These are phyloP conservation scores for Halesus radiatus DNA, from an alignment of 1,140 invertebrate species.

Conservation along the genomic window DNA sequence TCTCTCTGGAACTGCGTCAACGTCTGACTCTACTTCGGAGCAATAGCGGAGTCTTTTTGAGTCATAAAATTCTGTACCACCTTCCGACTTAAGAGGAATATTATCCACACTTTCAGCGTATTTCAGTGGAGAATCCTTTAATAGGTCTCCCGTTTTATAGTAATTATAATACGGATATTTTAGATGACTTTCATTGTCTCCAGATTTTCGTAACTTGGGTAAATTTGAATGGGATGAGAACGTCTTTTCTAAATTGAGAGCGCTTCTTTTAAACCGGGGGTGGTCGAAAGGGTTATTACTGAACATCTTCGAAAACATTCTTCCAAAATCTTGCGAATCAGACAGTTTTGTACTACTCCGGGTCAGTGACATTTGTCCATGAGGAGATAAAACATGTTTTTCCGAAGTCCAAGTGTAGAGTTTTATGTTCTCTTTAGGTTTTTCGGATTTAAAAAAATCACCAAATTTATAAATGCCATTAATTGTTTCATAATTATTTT, in stretches of 20 bases:
- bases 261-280: slow-evolving; percentile 44
- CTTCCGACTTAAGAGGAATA: slow-evolving; percentile 71
- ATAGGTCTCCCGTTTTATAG: slow-evolving; percentile 60
- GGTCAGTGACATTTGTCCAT: not conserved
- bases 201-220: slow-evolving; percentile 57
- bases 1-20: slow-evolving; percentile 71
- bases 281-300: not conserved
- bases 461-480: no score
- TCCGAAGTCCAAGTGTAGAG: not conserved
- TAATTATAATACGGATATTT: slow-evolving; percentile 72
- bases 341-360: no score
- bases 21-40: slow-evolving; percentile 67
- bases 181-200: slow-evolving; percentile 47
- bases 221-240: slow-evolving; percentile 59
- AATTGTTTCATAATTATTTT: no score
- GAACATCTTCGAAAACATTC: no score
- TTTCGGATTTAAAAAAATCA: no score
- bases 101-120: slow-evolving; percentile 73
- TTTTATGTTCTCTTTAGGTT: not conserved
- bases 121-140: slow-evolving; percentile 71
- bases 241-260: slow-evolving; percentile 58
- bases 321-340: no score
- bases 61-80: slow-evolving; percentile 74
- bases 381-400: slow-evolving; percentile 34
- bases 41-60: slow-evolving; percentile 67